Evolutionary conservation across 2,888 invertebrate species (phyloP).

Genomic region (Phytoseiulus persimilis): DNA sequence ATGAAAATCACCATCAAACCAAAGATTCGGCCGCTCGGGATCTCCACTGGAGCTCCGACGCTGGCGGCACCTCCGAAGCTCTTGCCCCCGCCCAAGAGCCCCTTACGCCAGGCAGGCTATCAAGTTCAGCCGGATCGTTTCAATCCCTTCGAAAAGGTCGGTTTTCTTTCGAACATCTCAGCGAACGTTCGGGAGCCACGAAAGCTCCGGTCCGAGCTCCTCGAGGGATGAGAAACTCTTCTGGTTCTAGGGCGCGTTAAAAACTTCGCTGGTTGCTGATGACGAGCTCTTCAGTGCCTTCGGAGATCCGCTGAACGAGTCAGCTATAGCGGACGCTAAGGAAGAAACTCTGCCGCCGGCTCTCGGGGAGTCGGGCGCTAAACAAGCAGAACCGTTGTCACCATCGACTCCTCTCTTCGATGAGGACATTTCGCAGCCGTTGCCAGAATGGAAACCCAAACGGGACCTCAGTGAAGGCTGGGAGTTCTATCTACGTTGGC

Average conservation of each 20-base stretch:
- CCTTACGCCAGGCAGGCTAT: slow-evolving; percentile 47
- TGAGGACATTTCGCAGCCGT: slow-evolving; percentile 80
- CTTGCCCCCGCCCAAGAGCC: slow-evolving; percentile 63
- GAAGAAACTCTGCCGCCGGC: slow-evolving; percentile 43
- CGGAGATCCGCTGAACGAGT: not conserved
- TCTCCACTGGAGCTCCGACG: not conserved
- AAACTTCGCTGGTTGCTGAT: slow-evolving; percentile 8
- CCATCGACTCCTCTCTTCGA: slow-evolving; percentile 88
- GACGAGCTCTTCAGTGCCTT: slow-evolving; percentile 38
- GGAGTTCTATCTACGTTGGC: slow-evolving; percentile 91
- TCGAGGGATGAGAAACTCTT: too few relatives aligned
- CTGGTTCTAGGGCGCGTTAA: not conserved
- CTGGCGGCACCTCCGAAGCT: slow-evolving; percentile 59
- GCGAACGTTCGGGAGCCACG: too few relatives aligned
- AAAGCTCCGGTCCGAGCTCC: too few relatives aligned
- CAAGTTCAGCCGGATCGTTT: slow-evolving; percentile 47
- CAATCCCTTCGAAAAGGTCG: slow-evolving; percentile 51
- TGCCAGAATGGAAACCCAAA: slow-evolving; percentile 79
- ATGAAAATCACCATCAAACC: slow-evolving; percentile 48
- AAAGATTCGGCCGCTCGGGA: slow-evolving; percentile 43
- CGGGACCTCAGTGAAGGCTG: slow-evolving; percentile 73
- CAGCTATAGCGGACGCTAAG: slow-evolving; percentile 23
- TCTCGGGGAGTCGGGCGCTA: slow-evolving; percentile 51
- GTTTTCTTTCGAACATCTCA: not conserved
- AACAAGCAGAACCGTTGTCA: slow-evolving; percentile 59